Evolutionary conservation across 2,888 invertebrate genomes (phyloP), one percentile per base, ranked within the genome.

Genomic region (Amitus sp.): DNA sequence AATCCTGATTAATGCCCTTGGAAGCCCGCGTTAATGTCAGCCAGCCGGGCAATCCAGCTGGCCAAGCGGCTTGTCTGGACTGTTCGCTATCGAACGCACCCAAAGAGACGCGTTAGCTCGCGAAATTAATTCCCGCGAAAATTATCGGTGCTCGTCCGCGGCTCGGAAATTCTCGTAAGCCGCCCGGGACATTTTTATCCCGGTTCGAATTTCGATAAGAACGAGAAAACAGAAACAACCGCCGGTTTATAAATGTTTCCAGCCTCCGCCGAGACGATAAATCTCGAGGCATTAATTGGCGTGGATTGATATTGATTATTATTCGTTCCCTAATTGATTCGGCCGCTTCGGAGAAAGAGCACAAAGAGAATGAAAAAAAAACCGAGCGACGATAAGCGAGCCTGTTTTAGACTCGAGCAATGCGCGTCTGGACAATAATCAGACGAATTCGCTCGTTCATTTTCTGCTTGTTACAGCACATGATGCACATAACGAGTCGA

Each of bases 1-100:
- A 79, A 79, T 79, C 78, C 77, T 79, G 79, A 79, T 79, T 79
- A 79, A 79, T 79, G 79, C 75, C 71, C 71, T 67, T 70, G 74
- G 73, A 72, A 75, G 74, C 73, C 75, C 71, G 71, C 73, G 71
- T 75, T 77, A 78, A 77, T 75, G 72, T 72, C 68, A 53, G 55
- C 58, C 70, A 27, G 55, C 33, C 55, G 71, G 72, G 68, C 66
- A 53, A 50, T 48, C 68, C 33, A 33, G 15, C 37, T 37, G 37
- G 15, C 37, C 23, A 7, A 23, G 23, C 23, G 4, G 23, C 23
- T 23, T 23, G 23, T 46, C 37, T 30, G 30, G 30, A 23, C 23
- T n/a, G 30, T n/a, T 30, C 30, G 30, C 6, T 30, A 10, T 7
- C 30, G 30, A 30, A n/a, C 30, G 30, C 30, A n/a, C 6, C 10